A percentile compares a stretch with the other conserved stretches of the same genome.
Conservation (phyloP, 30 jellyfish, hydroid and myxozoan species). For the Sanderia malayensis region DNA sequence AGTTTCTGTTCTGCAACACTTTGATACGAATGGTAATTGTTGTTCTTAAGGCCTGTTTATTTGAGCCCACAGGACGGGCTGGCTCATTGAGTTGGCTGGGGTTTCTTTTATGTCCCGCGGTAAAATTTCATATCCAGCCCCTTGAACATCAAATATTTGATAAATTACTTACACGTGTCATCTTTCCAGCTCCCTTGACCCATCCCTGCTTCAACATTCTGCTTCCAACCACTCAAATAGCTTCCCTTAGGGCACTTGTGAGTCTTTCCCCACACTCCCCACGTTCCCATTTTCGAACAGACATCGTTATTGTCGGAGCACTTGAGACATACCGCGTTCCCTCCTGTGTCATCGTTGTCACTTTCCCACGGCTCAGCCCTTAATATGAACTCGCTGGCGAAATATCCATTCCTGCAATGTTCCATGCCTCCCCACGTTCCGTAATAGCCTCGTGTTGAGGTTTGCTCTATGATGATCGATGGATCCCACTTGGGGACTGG, state of each 20-base stretch:
- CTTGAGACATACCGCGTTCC: slow-evolving; percentile 36
- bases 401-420: slow-evolving; percentile 35
- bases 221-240: slow-evolving; percentile 48
- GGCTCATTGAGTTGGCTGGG: too few relatives aligned
- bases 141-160: not conserved
- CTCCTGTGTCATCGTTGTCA: slow-evolving; percentile 51
- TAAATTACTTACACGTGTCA: not conserved
- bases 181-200: slow-evolving; percentile 31
- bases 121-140: not conserved
- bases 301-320: slow-evolving; percentile 7
- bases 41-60: too few relatives aligned
- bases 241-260: slow-evolving; percentile 30
- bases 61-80: too few relatives aligned
- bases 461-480: slow-evolving; percentile 11
- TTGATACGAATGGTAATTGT: too few relatives aligned
- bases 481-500: slow-evolving; percentile 41
- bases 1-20: too few relatives aligned
- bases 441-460: not conserved
- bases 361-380: slow-evolving; percentile 17
- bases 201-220: slow-evolving; percentile 40
- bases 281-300: slow-evolving; percentile 44
- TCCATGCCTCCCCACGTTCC: slow-evolving; percentile 53
- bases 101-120: slow-evolving; percentile 9
- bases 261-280: slow-evolving; percentile 57
- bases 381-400: slow-evolving; percentile 37